These are phyloP conservation scores for Pyrgus malvae DNA, from an alignment of 2,888 invertebrate genomes.

Conservation along the genomic window DNA sequence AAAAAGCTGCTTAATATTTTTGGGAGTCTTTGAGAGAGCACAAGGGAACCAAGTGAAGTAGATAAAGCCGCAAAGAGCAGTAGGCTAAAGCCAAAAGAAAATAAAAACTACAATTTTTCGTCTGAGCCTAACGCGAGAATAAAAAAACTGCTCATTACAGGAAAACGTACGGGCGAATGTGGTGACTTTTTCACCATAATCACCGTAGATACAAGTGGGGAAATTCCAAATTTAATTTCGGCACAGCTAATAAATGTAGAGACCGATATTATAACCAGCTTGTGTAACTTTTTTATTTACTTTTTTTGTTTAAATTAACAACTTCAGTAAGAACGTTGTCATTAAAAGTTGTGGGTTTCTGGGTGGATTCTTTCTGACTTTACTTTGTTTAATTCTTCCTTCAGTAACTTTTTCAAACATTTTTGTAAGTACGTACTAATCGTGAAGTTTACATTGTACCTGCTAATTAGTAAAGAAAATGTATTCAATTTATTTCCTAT, in stretches of 20 bases:
- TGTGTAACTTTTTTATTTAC: constrained; percentile 37
- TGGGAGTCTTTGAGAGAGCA: constrained; percentile 25
- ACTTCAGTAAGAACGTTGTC: no score
- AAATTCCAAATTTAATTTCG: background rate
- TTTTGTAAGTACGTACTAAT: no score
- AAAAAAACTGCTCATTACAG: constrained; percentile 26
- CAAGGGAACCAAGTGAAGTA: constrained; percentile 23
- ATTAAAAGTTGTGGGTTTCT: no score
- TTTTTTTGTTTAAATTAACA: no score
- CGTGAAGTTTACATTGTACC: no score
- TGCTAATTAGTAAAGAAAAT: no score
- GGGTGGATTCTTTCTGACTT: no score
- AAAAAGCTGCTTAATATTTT: constrained; percentile 26
- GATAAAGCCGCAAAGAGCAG: constrained; percentile 24
- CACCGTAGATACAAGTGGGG: background rate
- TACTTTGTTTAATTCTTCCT: no score
- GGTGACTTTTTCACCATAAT: constrained; percentile 68
- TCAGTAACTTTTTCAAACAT: no score
- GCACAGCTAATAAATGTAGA: background rate
- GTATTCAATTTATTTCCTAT: no score
- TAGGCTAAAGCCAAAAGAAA: constrained; percentile 23
- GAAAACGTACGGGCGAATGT: constrained; percentile 8
- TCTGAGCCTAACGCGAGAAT: constrained; percentile 11
- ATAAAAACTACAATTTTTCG: constrained; percentile 22
- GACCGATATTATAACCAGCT: background rate